Conservation (phyloP, 1,140 invertebrate species). For the Anoplolepis gracilipes region DNA sequence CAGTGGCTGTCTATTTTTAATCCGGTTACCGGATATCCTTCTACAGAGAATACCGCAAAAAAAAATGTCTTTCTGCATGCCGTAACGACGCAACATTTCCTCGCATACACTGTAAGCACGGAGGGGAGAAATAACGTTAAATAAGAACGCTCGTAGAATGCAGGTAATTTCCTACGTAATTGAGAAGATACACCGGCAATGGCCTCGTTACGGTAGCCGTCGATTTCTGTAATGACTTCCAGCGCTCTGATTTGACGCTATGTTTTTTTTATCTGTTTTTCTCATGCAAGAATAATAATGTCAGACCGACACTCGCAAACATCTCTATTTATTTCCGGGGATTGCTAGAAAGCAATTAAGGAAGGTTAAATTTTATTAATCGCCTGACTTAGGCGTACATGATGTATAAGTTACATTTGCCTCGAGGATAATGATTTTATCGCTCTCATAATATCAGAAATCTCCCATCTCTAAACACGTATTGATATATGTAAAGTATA, state of each 20-base stretch:
- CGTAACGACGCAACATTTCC: slow-evolving; percentile 21
- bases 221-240: slow-evolving; percentile 72
- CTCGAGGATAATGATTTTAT: slow-evolving; percentile 8
- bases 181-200: slow-evolving; percentile 71
- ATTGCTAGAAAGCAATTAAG: background rate
- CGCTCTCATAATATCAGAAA: slow-evolving; percentile 5
- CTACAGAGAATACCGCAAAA: background rate
- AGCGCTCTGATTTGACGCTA: slow-evolving; percentile 63
- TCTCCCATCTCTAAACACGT: background rate
- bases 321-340: slow-evolving; percentile 41
- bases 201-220: slow-evolving; percentile 65
- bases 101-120: background rate
- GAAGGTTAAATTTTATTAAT: slow-evolving; percentile 18
- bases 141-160: slow-evolving; percentile 28
- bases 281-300: slow-evolving; percentile 43
- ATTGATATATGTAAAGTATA: background rate
- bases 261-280: slow-evolving; percentile 27
- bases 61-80: slow-evolving; percentile 13
- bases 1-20: background rate
- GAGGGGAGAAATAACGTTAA: slow-evolving; percentile 4
- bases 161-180: slow-evolving; percentile 70
- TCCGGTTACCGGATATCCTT: background rate
- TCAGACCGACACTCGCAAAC: background rate
- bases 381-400: background rate
- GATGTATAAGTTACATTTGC: slow-evolving; percentile 6